These are phyloP conservation scores for Dipodomys spectabilis DNA, from an alignment of 2,113 vertebrate species.

Conservation along the genomic window DNA sequence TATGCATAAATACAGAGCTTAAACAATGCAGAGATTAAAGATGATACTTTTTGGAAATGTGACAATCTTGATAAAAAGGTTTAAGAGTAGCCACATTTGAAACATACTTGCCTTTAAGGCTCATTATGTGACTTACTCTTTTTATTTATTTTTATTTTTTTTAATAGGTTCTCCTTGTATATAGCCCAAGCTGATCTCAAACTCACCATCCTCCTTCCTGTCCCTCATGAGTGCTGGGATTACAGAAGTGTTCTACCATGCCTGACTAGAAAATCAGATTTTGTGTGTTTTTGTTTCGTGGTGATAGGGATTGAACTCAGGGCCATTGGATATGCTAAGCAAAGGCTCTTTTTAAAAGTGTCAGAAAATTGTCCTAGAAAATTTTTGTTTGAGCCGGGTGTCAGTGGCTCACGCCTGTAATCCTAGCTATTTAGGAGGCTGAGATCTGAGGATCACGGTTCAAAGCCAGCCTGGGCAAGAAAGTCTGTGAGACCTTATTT, in stretches of 20 bases:
- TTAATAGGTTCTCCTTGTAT: neutral
- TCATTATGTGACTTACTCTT: neutral
- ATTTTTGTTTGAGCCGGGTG: neutral
- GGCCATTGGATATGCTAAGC: neutral
- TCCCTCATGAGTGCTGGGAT: neutral
- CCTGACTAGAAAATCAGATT: too few species aligned
- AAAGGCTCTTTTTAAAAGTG: constrained; percentile 17
- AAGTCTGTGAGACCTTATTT: too few species aligned
- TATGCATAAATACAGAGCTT: constrained; percentile 5
- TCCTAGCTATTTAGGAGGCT: too few species aligned
- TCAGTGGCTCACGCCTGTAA: too few species aligned
- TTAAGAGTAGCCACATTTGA: constrained; percentile 20
- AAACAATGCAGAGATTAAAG: constrained; percentile 35
- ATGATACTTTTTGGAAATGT: constrained; percentile 50
- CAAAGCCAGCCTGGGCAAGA: too few species aligned
- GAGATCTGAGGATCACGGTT: too few species aligned
- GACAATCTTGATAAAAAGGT: constrained; percentile 15
- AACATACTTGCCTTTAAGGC: constrained; percentile 43
- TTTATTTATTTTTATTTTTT: neutral
- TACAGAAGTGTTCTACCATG: neutral
- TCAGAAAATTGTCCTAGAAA: constrained; percentile 38
- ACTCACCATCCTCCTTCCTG: neutral
- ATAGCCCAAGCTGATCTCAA: neutral
- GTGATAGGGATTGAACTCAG: too few species aligned
- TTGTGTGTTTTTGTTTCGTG: too few species aligned